A percentile compares a stretch with the other conserved stretches of the same genome.
phyloP scores from a whole-genome alignment of 2,888 invertebrate species.

The Platycheirus albimanus region DNA sequence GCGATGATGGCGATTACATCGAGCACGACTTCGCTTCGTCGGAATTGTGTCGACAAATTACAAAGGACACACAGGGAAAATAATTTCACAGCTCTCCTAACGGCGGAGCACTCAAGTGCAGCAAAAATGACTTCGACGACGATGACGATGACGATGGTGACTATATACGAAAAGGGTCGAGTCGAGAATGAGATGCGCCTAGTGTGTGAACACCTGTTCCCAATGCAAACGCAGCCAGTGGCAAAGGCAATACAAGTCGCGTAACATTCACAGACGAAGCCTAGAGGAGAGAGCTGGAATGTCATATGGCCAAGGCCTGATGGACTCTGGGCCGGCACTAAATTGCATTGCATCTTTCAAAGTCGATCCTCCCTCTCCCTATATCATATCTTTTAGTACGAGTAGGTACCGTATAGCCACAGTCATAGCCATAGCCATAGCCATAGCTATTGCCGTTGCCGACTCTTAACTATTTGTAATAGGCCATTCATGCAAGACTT shows the following conservation, averaged over 20 bases:
- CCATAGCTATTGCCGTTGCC: neutral
- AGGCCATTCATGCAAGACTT: slow-evolving; percentile 69
- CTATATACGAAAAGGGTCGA: slow-evolving; percentile 54
- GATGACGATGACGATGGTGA: slow-evolving; percentile 24
- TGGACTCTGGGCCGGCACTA: neutral
- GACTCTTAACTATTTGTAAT: slow-evolving; percentile 23
- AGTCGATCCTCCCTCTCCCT: slow-evolving; percentile 46
- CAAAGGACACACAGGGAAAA: slow-evolving; percentile 35
- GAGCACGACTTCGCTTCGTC: neutral
- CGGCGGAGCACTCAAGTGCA: slow-evolving; percentile 70
- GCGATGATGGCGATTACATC: slow-evolving; percentile 12
- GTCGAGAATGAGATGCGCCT: slow-evolving; percentile 51
- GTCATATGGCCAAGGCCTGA: slow-evolving; percentile 61
- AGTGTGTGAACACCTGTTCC: slow-evolving; percentile 69
- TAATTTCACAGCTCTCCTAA: slow-evolving; percentile 53
- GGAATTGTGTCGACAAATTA: slow-evolving; percentile 55
- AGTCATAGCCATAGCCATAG: no score
- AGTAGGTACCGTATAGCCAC: no score
- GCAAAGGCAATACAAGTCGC: no score
- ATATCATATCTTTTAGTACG: no score
- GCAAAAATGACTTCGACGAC: slow-evolving; percentile 32
- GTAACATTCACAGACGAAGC: slow-evolving; percentile 49
- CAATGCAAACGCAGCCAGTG: slow-evolving; percentile 30
- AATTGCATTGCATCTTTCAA: slow-evolving; percentile 61
- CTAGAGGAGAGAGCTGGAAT: slow-evolving; percentile 58